Evolutionary conservation across 1,140 invertebrate genomes (phyloP).

Genomic region (Achatina immaculata): DNA sequence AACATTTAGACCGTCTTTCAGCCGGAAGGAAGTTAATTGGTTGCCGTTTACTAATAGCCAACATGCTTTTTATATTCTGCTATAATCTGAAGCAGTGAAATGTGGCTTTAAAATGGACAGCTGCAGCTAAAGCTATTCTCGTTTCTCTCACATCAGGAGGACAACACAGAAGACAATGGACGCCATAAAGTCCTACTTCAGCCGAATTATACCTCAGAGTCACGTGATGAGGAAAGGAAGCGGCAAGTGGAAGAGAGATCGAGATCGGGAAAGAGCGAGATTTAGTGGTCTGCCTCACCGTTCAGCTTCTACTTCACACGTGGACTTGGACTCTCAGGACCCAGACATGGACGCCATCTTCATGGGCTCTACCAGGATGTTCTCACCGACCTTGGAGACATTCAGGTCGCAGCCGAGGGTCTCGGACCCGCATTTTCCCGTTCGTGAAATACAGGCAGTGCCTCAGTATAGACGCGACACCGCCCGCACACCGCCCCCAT

Average conservation of each 20-base stretch:
- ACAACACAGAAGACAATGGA: constrained; percentile 37
- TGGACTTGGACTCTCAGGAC: constrained; percentile 16
- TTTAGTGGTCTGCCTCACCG: neutral
- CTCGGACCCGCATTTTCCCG: neutral
- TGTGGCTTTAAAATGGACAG: neutral
- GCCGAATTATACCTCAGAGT: constrained; percentile 37
- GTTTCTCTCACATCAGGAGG: no score
- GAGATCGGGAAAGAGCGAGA: neutral
- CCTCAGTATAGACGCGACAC: neutral
- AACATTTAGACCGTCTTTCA: no score
- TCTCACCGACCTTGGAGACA: constrained; percentile 29
- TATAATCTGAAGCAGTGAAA: no score
- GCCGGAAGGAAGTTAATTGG: no score
- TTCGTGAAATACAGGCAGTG: neutral
- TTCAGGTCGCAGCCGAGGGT: neutral
- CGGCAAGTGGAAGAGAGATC: constrained; percentile 31
- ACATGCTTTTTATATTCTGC: no score
- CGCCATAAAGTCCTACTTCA: constrained; percentile 47
- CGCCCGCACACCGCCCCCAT: constrained; percentile 48
- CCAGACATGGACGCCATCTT: constrained; percentile 22
- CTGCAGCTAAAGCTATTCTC: neutral
- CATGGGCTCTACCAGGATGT: constrained; percentile 21
- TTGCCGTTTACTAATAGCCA: no score
- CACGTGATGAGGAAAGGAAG: constrained; percentile 41
- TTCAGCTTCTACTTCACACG: constrained; percentile 33